phyloP scores from a whole-genome alignment of 2,797 vertebrate species.

The Acanthurus tractus region DNA sequence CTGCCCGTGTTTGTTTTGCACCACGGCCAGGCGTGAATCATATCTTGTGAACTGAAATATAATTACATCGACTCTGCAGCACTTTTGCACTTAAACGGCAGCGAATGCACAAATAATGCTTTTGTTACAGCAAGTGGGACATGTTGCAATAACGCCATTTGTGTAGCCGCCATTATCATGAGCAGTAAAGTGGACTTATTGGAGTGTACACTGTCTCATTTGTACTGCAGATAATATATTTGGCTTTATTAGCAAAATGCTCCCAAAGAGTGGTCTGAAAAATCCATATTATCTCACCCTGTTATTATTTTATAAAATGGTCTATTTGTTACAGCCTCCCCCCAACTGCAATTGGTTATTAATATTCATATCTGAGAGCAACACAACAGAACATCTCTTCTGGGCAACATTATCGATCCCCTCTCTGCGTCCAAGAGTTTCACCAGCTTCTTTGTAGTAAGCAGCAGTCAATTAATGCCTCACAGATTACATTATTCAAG shows the following conservation, averaged over 20 bases:
- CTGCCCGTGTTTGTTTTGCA: constrained; percentile 49
- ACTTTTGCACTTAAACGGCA: not conserved
- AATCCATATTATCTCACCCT: constrained; percentile 57
- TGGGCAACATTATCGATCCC: constrained; percentile 53
- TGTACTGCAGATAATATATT: constrained; percentile 51
- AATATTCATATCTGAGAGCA: constrained; percentile 71
- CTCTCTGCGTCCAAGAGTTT: constrained; percentile 37
- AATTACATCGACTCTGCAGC: constrained; percentile 22
- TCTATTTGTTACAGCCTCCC: constrained; percentile 31
- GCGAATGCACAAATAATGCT: constrained; percentile 27
- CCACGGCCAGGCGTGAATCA: constrained; percentile 17
- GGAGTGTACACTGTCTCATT: constrained; percentile 20
- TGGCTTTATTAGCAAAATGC: constrained; percentile 53
- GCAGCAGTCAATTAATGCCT: constrained; percentile 55
- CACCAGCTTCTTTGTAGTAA: constrained; percentile 33
- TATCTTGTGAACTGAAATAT: constrained; percentile 49
- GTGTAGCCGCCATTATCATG: constrained; percentile 21
- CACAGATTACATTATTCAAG: constrained; percentile 29
- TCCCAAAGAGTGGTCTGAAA: constrained; percentile 37
- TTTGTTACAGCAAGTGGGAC: constrained; percentile 15
- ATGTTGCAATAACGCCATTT: constrained; percentile 35
- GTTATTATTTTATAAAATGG: constrained; percentile 66
- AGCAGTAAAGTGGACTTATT: constrained; percentile 20
- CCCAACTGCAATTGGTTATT: constrained; percentile 51
- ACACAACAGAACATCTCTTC: constrained; percentile 58